These are phyloP conservation scores for Sitta europaea DNA, from an alignment of 2,113 vertebrate genomes.

Conservation along the genomic window DNA sequence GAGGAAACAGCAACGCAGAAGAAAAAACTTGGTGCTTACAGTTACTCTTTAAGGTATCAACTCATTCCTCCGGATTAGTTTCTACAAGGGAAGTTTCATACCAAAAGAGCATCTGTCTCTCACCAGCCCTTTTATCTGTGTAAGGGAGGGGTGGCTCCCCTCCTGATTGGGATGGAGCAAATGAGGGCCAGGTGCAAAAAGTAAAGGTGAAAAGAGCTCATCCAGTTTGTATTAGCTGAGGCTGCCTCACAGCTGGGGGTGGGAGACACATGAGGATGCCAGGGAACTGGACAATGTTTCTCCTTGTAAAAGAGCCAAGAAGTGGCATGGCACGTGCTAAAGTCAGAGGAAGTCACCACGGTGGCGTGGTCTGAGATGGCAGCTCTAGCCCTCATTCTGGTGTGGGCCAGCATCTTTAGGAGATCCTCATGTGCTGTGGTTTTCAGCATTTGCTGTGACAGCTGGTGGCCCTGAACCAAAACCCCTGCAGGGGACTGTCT, in stretches of 20 bases:
- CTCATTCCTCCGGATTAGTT: background rate
- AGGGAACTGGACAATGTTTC: background rate
- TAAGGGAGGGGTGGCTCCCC: background rate
- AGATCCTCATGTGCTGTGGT: background rate
- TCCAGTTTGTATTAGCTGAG: background rate
- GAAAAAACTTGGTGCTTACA: background rate
- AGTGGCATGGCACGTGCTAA: background rate
- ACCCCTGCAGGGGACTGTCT: background rate
- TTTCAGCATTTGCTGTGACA: background rate
- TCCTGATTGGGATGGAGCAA: background rate
- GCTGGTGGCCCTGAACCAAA: background rate
- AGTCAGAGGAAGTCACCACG: background rate
- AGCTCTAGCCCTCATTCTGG: background rate
- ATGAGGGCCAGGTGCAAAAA: background rate
- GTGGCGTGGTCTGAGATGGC: background rate
- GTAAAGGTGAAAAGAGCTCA: background rate
- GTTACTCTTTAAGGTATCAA: background rate
- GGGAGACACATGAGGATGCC: background rate
- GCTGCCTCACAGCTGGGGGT: background rate
- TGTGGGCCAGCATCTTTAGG: background rate
- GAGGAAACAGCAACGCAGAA: background rate
- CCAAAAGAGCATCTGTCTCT: rapidly evolving
- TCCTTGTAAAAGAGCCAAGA: background rate
- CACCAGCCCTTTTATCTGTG: background rate
- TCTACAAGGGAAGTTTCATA: rapidly evolving